Conservation (phyloP, 2,888 invertebrate genomes). For the Leptarthrus brevirostris region DNA sequence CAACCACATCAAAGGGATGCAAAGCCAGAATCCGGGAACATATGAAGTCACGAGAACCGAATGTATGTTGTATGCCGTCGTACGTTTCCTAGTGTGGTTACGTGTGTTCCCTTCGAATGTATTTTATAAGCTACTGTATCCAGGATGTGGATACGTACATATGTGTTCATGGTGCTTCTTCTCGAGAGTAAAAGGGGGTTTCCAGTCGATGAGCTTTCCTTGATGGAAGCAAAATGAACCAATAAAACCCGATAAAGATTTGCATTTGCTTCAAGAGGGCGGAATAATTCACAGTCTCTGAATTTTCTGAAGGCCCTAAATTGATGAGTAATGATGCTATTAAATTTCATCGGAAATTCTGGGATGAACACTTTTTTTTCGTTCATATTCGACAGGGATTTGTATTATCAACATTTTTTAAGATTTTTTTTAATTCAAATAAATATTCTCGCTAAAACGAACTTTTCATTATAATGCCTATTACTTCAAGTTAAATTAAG, state of each 20-base stretch:
- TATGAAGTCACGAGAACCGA: background rate
- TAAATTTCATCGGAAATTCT: conserved; percentile 6
- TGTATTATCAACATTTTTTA: too few species aligned
- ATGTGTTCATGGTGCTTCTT: background rate
- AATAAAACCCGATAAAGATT: conserved; percentile 33
- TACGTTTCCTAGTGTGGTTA: background rate
- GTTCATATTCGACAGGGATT: background rate
- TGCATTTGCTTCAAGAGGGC: conserved; percentile 25
- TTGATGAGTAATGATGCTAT: conserved; percentile 34
- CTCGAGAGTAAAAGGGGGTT: conserved; percentile 12
- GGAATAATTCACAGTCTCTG: conserved; percentile 18
- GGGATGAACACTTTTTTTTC: background rate
- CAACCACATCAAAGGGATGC: conserved; percentile 36
- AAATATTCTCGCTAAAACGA: too few species aligned
- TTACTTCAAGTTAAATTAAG: too few species aligned
- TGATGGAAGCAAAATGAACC: conserved; percentile 37
- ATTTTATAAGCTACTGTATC: background rate
- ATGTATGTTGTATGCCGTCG: background rate
- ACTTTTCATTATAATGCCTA: too few species aligned
- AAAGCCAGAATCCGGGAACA: background rate
- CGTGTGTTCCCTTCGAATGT: background rate
- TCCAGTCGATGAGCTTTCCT: conserved; percentile 39
- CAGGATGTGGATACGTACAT: background rate
- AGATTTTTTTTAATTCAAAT: too few species aligned
- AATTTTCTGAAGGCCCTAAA: background rate